phyloP scores from a whole-genome alignment of 2,113 vertebrate genomes.

The Brienomyrus brachyistius region DNA sequence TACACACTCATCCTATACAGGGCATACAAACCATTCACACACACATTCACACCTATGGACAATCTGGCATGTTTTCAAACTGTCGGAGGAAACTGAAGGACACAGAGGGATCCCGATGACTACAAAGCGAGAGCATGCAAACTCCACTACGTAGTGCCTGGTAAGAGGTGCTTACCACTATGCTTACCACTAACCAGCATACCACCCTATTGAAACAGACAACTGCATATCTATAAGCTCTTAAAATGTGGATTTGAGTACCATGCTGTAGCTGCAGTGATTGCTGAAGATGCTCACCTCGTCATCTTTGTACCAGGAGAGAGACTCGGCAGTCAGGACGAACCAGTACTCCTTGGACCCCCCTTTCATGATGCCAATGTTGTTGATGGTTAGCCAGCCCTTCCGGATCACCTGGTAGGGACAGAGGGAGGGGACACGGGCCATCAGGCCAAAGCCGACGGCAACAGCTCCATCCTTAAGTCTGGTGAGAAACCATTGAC shows the following conservation, averaged over 20 bases:
- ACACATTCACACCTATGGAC: not conserved
- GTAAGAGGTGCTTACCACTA: not conserved
- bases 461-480: not conserved
- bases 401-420: conserved; percentile 88
- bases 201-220: not conserved
- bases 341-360: conserved; percentile 99
- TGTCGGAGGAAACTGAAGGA: not conserved
- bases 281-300: conserved; percentile 67
- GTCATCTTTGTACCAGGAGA: conserved; percentile 98
- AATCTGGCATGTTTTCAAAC: not conserved
- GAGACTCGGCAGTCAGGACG: conserved; percentile 87
- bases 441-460: not conserved
- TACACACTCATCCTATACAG: not conserved
- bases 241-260: not conserved
- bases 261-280: not conserved
- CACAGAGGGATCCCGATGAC: not conserved
- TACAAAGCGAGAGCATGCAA: not conserved
- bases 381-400: conserved; percentile 98
- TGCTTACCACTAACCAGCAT: not conserved
- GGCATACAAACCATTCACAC: not conserved
- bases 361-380: conserved; percentile 98
- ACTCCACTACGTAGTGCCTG: not conserved
- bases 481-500: not conserved
- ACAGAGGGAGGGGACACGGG: conserved; percentile 3
- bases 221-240: not conserved